A percentile compares a stretch with the other conserved stretches of the same genome.
phyloP scores from a whole-genome alignment of 2,797 vertebrate species.

The Prunella strophiata region DNA sequence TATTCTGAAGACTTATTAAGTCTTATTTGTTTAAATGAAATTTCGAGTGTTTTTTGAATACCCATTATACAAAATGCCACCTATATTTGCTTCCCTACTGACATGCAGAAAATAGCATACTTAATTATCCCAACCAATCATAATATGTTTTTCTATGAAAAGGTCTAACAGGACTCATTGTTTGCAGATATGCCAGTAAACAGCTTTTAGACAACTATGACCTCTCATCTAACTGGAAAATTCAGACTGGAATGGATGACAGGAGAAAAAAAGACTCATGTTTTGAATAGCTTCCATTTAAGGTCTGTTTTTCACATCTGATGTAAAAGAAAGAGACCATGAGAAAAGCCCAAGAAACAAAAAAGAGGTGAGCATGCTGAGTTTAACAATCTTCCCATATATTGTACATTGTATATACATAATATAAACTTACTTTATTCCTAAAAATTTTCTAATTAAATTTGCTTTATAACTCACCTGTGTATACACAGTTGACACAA shows the following conservation, averaged over 20 bases:
- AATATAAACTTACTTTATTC: neutral
- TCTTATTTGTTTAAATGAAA: neutral
- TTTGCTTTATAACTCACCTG: constrained; percentile 80
- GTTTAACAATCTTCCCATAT: neutral
- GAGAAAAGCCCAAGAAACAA: neutral
- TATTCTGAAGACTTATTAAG: neutral
- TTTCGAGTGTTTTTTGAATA: neutral
- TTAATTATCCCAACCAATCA: neutral
- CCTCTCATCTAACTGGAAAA: neutral
- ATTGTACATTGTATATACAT: neutral
- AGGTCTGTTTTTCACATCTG: neutral
- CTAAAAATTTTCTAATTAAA: neutral
- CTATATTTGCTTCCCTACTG: neutral
- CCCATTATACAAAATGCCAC: neutral
- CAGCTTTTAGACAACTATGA: neutral
- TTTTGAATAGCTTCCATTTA: neutral
- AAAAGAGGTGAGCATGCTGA: neutral
- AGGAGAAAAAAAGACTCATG: neutral
- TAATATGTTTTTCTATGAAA: neutral
- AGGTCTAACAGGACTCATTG: neutral
- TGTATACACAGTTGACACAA: constrained; percentile 95
- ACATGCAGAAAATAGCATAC: neutral
- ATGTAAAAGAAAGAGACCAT: neutral
- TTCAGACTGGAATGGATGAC: neutral
- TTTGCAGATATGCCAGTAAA: neutral